A percentile compares a stretch with the other conserved stretches of the same genome.
Evolutionary conservation across 2,113 vertebrate genomes (phyloP).

Genomic region (Peromyscus californicus): DNA sequence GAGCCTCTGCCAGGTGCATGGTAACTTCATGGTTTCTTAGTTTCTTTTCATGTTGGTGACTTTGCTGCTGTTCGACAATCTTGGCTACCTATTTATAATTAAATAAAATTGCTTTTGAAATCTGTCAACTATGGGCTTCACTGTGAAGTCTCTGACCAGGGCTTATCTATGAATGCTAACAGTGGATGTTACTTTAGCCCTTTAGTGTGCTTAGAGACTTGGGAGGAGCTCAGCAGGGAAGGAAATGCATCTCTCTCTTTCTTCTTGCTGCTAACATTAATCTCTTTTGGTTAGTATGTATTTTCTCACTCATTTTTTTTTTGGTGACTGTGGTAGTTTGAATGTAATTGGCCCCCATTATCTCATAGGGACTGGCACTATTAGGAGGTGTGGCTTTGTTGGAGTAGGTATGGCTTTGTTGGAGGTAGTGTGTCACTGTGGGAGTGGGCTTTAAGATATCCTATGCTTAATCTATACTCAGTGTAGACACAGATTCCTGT

Average conservation of each 20-base stretch:
- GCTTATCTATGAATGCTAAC: neutral
- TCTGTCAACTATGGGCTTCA: neutral
- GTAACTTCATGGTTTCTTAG: neutral
- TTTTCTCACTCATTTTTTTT: neutral
- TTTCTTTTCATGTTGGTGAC: neutral
- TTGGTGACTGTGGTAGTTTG: neutral
- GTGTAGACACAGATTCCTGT: too few relatives aligned
- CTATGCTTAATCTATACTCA: too few relatives aligned
- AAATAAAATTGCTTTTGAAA: neutral
- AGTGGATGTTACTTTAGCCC: neutral
- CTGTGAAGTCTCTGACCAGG: neutral
- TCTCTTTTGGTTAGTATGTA: neutral
- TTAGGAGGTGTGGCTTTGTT: too few relatives aligned
- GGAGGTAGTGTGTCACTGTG: too few relatives aligned
- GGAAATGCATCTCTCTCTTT: neutral
- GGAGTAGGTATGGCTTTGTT: too few relatives aligned
- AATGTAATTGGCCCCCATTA: too few relatives aligned
- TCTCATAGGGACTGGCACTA: too few relatives aligned
- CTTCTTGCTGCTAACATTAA: neutral
- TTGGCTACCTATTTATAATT: neutral
- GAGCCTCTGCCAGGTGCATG: neutral
- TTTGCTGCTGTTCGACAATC: constrained; percentile 26
- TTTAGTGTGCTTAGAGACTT: neutral
- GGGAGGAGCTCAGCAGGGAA: neutral
- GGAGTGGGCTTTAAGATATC: too few relatives aligned